Base-by-base conservation (phyloP, 2,888 invertebrate genomes). In the Philereme vetulata region DNA sequence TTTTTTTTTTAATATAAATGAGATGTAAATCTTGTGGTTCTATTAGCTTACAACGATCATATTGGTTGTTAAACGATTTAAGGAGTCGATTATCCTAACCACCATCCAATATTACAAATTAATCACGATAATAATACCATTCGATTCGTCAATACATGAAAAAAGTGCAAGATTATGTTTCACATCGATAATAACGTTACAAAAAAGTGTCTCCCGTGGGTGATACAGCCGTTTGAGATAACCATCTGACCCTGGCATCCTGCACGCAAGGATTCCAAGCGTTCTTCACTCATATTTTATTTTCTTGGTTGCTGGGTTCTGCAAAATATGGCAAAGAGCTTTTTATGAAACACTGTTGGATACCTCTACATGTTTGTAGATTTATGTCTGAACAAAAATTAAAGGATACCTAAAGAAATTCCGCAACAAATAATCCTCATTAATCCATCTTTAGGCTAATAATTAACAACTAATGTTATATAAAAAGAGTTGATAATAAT, bases 211-310 rank as follows among this genome's bases (percentile, higher is more conserved):
- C 88, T 88, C 85, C 82, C 72, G 84, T 80, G 86, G 86, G 88
- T 91, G 91, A 90, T 89, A 90, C 91, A 91, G 90, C 84, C 90
- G 90, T 89, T 90, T 90, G 89, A 89, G 92, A 92, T 92, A 91
- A 86, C 69, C 84, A 92, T 92, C 91, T 88, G 91, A 88, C 86
- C 90, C 85, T 75, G 85, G 80, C 82, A 81, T 74, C 81, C 72
- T 86, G 87, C 85, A 84, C 84, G 86, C 90, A 77, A 84, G 81
- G 88, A 84, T 89, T 90, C 85, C 91, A 88, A 89, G 83, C 86
- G 86, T 89, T 85, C 88, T 78, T 76, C 60, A 70, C 80, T 77
- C 77, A 67, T 86, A 81, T 76, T 86, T 82, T 86, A 83, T 75
- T 84, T 85, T 62, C 55, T 63, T 65, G 62, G 44, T 55, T 51